Base-by-base conservation (phyloP, 2,888 invertebrate genomes). In the Napeogenes sylphis region DNA sequence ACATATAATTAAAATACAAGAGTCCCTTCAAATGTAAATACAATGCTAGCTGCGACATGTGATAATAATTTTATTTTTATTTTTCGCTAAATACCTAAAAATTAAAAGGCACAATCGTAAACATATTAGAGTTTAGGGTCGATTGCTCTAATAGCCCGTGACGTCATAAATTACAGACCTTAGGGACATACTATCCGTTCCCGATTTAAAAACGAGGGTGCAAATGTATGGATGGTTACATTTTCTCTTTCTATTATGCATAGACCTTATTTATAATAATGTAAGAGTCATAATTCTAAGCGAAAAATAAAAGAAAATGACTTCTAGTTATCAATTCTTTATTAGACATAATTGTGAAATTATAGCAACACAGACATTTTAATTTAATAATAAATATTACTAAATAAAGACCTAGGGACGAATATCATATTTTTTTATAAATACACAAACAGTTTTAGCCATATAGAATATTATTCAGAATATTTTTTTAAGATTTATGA, bases 91-190 rank as follows among this genome's bases (percentile, higher is more conserved):
- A 62, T 55, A 56, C 55, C 56, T 67, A 59, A 58, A 65, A 58
- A 63, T 62, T 63, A 61, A 42, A 58, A 55, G 47, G 59, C 60
- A 55, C 65, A 70, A 71, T 70, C 62, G 67, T 65, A 74, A 74
- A 74, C 72, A 69, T 73, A 75, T 76, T 75, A 78, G 71, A 71
- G 69, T 68, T 68, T 69, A 71, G 71, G 73, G 75, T 70, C 68
- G 74, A 71, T 72, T 74, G 71, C 75, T 68, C 77, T 82, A 80
- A 81, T 80, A 75, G 76, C 66, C 74, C 77, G 73, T 80, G 79
- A 79, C 79, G 80, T 77, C 77, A 79, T 82, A 80, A 81, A 81
- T 79, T 76, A 73, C 73, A 62, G 66, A 65, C 63, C 66, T 68
- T 59, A 62, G 69, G 69, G 70, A 72, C 68, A 67, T 68, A 66